Base-by-base conservation (phyloP, 2,797 vertebrate genomes). In the Crax fasciolata region DNA sequence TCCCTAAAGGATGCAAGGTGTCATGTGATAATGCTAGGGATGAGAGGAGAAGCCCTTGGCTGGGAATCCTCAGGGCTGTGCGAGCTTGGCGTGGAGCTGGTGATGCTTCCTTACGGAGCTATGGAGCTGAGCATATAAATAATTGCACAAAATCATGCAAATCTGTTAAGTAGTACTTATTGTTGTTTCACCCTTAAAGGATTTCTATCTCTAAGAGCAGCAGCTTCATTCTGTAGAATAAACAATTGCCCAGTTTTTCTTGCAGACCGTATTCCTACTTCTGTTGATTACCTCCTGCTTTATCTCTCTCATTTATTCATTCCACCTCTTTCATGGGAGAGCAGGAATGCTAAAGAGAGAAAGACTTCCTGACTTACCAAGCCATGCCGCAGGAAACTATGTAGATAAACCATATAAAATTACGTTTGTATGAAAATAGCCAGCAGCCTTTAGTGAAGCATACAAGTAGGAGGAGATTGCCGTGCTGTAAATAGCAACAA, bases 61-160 rank as follows among this genome's bases (percentile, higher is more conserved):
- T 0, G 0, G 24, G 39, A 8, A 79, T 81, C 39, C 63, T 74
- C 24, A 44, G 35, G 16, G 11, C 10, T 63, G 8, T 55, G 28
- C 32, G 67, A 62, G n/a, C 43, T 78, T 78, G n/a, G 7, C 41
- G 20, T 51, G 30, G 13, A 12, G 58, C 17, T 55, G 55, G 23
- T 39, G 71, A 74, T 80, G 32, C 41, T 87, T 96, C 68, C 59
- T 93, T 48, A 58, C 71, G 44, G 87, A 77, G 68, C 78, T 67
- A 4, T 35, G 41, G 49, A 93, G 41, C 35, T 0, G 0, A 13
- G 23, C 30, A 21, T 77, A 44, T 77, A 63, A 63, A 28, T 44
- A 89, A 79, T 82, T 48, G 10, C 39, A 76, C 15, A 14, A 58
- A 87, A 44, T 32, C 41, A 18, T 1, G 0, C 73, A 57, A 39